Percentiles rank a stretch among this genome's conserved stretches.
Conservation (phyloP, 2,888 invertebrate genomes). For the Marronus borbonicus region DNA sequence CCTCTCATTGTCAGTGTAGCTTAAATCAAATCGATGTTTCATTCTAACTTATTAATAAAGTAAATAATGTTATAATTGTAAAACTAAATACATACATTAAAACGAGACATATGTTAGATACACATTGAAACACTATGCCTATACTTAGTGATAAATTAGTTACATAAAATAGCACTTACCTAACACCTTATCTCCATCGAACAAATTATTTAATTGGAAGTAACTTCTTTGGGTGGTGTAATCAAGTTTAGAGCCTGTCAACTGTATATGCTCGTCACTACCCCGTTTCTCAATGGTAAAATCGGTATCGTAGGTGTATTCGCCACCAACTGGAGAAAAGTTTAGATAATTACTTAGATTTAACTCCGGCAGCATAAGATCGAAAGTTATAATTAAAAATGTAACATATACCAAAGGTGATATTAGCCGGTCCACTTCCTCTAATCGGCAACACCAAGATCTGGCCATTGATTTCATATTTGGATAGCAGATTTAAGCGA, state of each 20-base stretch:
- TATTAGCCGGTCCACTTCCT: conserved; percentile 63
- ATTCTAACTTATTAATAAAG: too few relatives aligned
- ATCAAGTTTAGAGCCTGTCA: conserved; percentile 53
- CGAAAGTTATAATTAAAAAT: background rate
- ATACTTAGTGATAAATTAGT: too few relatives aligned
- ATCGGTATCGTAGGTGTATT: conserved; percentile 60
- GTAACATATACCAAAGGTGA: conserved; percentile 61
- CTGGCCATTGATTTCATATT: conserved; percentile 64
- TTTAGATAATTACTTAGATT: background rate
- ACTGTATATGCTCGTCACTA: conserved; percentile 58
- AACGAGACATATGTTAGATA: too few relatives aligned
- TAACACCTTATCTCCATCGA: conserved; percentile 56
- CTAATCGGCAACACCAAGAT: conserved; percentile 62
- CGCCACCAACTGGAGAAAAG: conserved; percentile 58
- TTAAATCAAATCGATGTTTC: too few relatives aligned
- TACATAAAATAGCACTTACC: conserved; percentile 52
- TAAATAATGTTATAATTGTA: too few relatives aligned
- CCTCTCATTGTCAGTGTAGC: too few relatives aligned
- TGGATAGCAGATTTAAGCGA: conserved; percentile 56
- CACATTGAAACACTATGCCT: too few relatives aligned
- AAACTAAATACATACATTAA: too few relatives aligned
- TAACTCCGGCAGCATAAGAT: background rate
- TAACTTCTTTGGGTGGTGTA: conserved; percentile 56
- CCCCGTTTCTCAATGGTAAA: conserved; percentile 58
- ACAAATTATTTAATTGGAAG: conserved; percentile 59